Percentiles rank a stretch among this genome's conserved stretches.
phyloP scores from a whole-genome alignment of 1,140 invertebrate species.

The Trachymyrmex cornetzi region DNA sequence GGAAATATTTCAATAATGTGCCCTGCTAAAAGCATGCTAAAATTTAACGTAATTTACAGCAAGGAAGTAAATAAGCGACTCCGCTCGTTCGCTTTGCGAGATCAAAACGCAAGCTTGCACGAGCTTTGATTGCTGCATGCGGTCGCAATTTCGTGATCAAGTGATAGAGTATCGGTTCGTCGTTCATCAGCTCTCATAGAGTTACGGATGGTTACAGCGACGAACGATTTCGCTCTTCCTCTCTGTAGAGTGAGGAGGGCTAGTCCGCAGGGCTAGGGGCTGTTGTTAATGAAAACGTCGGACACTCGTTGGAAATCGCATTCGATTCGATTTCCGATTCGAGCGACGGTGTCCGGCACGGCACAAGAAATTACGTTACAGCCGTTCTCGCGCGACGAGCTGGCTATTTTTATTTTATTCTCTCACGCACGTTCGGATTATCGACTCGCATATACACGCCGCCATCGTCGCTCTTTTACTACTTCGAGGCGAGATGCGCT shows the following conservation, averaged over 20 bases:
- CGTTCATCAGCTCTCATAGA: not conserved
- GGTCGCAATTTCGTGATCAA: constrained; percentile 20
- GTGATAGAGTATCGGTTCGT: not conserved
- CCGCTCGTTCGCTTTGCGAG: not conserved
- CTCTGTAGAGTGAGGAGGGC: not conserved
- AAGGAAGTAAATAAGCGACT: not conserved
- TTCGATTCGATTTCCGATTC: constrained; percentile 54
- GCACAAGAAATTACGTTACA: constrained; percentile 53
- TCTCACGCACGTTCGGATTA: constrained; percentile 63
- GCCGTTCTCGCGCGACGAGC: constrained; percentile 54
- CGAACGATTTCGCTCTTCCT: not conserved
- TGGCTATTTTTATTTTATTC: constrained; percentile 62
- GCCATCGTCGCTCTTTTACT: constrained; percentile 47
- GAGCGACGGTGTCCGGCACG: not conserved
- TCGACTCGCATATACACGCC: constrained; percentile 36
- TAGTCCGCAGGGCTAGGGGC: not conserved
- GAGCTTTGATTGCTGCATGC: not conserved
- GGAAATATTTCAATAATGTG: not conserved
- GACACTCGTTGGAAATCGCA: constrained; percentile 18
- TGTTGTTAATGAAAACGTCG: constrained; percentile 58
- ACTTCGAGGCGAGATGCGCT: constrained; percentile 33
- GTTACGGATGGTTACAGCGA: not conserved
- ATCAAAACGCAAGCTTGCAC: not conserved
- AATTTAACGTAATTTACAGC: not conserved
- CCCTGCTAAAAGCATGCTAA: not conserved